These are phyloP conservation scores for Eueremaeus valkanovi DNA, from an alignment of 2,888 invertebrate genomes.

Conservation along the genomic window DNA sequence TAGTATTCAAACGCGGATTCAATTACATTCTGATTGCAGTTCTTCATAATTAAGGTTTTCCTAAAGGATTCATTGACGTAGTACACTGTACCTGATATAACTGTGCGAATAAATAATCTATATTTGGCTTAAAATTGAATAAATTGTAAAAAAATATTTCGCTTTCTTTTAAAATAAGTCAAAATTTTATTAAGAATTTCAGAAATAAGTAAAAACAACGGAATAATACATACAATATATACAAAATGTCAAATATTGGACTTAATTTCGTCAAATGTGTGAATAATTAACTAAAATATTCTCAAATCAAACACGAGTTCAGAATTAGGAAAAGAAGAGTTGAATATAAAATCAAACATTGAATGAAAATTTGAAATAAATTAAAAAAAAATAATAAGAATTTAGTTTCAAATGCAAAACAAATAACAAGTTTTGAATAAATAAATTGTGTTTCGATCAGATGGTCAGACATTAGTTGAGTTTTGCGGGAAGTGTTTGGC, in stretches of 20 bases:
- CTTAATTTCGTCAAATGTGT: background rate
- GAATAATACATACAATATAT: too few species aligned
- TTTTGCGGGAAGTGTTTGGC: conserved; percentile 6
- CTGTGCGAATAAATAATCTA: background rate
- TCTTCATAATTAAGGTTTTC: too few species aligned
- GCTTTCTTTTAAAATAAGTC: too few species aligned
- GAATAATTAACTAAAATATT: background rate
- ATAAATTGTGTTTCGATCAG: too few species aligned
- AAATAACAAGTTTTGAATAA: background rate
- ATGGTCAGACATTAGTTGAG: background rate
- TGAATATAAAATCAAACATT: background rate
- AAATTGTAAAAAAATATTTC: too few species aligned
- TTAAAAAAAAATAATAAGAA: background rate
- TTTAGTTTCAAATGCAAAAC: background rate
- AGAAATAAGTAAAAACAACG: too few species aligned
- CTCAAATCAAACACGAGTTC: background rate
- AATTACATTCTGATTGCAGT: too few species aligned
- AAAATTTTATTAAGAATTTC: too few species aligned
- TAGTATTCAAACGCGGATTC: too few species aligned
- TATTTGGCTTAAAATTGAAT: background rate
- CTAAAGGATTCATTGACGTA: too few species aligned
- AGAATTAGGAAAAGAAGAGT: background rate
- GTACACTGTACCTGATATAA: too few species aligned
- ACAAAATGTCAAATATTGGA: too few species aligned
- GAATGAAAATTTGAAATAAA: background rate